These are phyloP conservation scores for Rhogogaster chlorosoma DNA, from an alignment of 2,888 invertebrate genomes.

Conservation along the genomic window DNA sequence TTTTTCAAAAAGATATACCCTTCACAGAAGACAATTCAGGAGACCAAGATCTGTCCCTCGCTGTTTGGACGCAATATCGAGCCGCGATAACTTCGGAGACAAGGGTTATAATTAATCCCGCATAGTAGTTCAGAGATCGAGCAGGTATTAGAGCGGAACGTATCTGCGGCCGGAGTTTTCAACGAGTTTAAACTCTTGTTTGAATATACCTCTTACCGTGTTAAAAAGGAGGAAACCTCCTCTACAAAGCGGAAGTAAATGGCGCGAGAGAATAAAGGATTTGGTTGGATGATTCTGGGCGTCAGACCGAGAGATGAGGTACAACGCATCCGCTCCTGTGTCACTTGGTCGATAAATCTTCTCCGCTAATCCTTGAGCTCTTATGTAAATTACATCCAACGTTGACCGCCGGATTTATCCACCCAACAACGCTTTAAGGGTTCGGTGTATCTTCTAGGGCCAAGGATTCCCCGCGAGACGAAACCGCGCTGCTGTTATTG, in stretches of 20 bases:
- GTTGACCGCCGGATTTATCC: conserved; percentile 45
- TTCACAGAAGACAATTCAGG: not conserved
- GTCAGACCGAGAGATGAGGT: conserved; percentile 36
- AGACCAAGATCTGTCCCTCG: not conserved
- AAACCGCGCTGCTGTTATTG: not conserved
- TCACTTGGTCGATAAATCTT: conserved; percentile 46
- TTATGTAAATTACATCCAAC: conserved; percentile 44
- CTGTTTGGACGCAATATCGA: not conserved
- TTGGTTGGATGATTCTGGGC: not conserved
- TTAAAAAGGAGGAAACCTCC: not conserved
- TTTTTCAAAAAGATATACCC: not conserved
- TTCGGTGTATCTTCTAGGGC: conserved; percentile 25
- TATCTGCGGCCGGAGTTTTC: not conserved
- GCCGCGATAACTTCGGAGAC: not conserved
- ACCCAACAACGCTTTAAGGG: not conserved
- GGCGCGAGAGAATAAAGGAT: not conserved
- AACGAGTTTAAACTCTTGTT: not conserved
- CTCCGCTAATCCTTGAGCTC: conserved; percentile 42
- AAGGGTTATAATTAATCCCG: not conserved
- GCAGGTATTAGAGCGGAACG: not conserved
- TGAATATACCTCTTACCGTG: not conserved
- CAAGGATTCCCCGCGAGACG: not conserved
- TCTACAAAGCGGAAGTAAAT: not conserved
- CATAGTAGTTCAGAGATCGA: not conserved
- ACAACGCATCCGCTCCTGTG: conserved; percentile 20